Percentiles rank a stretch among this genome's conserved stretches.
These are phyloP conservation scores for Stegodyphus dumicola DNA, from an alignment of 1,140 invertebrate genomes.

Conservation along the genomic window DNA sequence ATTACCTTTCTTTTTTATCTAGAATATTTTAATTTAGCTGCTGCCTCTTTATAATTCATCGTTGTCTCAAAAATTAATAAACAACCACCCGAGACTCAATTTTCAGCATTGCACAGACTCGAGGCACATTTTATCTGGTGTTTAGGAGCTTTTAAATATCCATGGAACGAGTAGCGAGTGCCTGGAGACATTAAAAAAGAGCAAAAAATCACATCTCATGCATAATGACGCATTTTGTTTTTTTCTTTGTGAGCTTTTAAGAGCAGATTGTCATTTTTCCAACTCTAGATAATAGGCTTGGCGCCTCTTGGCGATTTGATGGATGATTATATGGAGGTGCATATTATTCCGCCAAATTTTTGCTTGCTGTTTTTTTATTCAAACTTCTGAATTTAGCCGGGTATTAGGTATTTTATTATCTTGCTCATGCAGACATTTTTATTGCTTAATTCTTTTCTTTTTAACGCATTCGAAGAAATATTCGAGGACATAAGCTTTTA, in stretches of 20 bases:
- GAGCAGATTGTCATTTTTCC: constrained; percentile 13
- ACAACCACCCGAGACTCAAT: background rate
- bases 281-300: constrained; percentile 20
- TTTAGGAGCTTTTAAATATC: constrained; percentile 12
- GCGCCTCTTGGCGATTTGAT: constrained; percentile 5
- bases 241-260: background rate
- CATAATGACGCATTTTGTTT: constrained; percentile 14
- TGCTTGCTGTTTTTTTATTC: background rate
- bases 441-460: background rate
- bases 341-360: constrained; percentile 11
- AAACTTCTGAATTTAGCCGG: background rate
- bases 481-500: too few relatives aligned
- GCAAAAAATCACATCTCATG: constrained; percentile 4
- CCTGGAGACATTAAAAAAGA: background rate
- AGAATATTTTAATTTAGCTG: too few relatives aligned
- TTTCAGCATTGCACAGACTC: too few relatives aligned
- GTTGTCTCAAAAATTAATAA: constrained; percentile 5
- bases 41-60: too few relatives aligned
- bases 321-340: constrained; percentile 8
- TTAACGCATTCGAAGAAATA: too few relatives aligned
- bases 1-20: too few relatives aligned
- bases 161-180: background rate
- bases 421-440: background rate
- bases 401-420: constrained; percentile 20
- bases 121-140: constrained; percentile 9